A percentile compares a stretch with the other conserved stretches of the same genome.
These are phyloP conservation scores for Enteromius fasciolatus DNA, from an alignment of 2,797 vertebrate genomes.

Conservation along the genomic window DNA sequence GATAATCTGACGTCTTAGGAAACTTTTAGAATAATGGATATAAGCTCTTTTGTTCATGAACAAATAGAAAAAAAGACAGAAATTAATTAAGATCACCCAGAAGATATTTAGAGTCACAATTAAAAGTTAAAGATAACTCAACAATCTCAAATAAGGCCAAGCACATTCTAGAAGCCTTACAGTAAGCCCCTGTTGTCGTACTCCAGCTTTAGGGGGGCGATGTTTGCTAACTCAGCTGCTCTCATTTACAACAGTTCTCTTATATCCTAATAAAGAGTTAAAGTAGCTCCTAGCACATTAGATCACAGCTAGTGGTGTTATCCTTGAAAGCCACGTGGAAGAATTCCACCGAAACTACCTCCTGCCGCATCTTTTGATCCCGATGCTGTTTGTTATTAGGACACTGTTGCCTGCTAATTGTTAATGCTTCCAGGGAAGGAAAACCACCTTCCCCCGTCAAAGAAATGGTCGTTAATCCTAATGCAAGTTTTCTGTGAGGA, in stretches of 20 bases:
- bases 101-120: conserved; percentile 15
- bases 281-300: conserved; percentile 41
- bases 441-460: conserved; percentile 54
- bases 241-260: conserved; percentile 47
- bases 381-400: conserved; percentile 61
- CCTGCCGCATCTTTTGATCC: conserved; percentile 62
- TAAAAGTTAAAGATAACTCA: conserved; percentile 6
- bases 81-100: conserved; percentile 10
- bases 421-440: conserved; percentile 47
- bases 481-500: conserved; percentile 58
- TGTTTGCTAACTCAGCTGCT: conserved; percentile 57
- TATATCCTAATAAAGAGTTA: conserved; percentile 52
- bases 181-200: conserved; percentile 12
- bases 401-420: conserved; percentile 64
- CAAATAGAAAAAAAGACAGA: neutral
- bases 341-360: conserved; percentile 54
- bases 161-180: neutral
- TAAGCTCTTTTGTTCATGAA: neutral
- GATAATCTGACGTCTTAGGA: neutral
- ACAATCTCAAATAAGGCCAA: neutral
- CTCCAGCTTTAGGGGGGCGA: conserved; percentile 5
- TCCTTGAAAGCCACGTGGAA: conserved; percentile 43
- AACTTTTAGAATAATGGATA: conserved; percentile 15
- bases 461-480: conserved; percentile 61
- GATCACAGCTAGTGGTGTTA: conserved; percentile 38